These are phyloP conservation scores for Antechinus stuartii DNA, from an alignment of 2,113 vertebrate genomes.

Conservation along the genomic window DNA sequence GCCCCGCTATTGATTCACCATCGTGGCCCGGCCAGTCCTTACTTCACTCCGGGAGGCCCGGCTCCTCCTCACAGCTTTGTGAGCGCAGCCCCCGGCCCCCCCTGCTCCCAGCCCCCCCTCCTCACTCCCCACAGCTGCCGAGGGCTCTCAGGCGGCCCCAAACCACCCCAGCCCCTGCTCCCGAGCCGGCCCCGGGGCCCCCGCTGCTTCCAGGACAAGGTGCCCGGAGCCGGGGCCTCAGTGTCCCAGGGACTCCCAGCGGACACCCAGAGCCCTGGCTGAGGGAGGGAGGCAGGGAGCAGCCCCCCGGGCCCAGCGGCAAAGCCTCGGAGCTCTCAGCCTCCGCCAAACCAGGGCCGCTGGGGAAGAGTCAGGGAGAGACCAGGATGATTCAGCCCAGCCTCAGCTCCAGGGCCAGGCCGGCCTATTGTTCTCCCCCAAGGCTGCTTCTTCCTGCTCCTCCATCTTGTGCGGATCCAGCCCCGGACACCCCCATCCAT, in stretches of 20 bases:
- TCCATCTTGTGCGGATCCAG: background rate
- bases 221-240: background rate
- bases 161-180: background rate
- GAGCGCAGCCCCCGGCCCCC: background rate
- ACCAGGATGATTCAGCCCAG: background rate
- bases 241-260: background rate
- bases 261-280: rapidly evolving
- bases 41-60: background rate
- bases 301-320: background rate
- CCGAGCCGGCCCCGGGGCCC: background rate
- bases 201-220: background rate
- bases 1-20: background rate
- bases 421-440: background rate
- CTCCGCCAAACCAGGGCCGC: background rate
- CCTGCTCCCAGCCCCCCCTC: too few relatives aligned
- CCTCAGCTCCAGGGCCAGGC: background rate
- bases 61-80: background rate
- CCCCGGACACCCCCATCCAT: background rate
- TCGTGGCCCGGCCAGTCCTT: background rate
- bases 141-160: background rate
- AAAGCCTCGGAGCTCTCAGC: background rate
- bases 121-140: background rate
- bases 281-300: background rate
- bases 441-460: background rate
- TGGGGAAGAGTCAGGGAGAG: background rate